Base-by-base conservation (phyloP, 2,797 vertebrate species). In the Luscinia luscinia region DNA sequence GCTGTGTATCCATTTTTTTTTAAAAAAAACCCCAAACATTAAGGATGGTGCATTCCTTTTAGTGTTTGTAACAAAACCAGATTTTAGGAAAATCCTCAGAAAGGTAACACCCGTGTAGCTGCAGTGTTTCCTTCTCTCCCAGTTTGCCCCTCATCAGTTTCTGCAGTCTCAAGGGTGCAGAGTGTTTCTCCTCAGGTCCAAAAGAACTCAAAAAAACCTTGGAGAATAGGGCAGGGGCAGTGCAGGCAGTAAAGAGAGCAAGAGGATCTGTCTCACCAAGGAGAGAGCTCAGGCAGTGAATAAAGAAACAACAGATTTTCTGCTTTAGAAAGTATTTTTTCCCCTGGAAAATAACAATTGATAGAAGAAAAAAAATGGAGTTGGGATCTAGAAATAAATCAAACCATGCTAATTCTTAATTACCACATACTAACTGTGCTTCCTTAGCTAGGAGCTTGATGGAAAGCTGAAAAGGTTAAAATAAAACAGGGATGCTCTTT, bases 51-150 rank as follows among this genome's bases (percentile, higher is more conserved):
- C 13, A 3, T 68, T 17, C 12, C 16, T 62, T 40, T 14, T 48
- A 68, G 21, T 36, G 13, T 52, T 92, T 45, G 21, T 57, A 73
- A 52, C 8, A 14, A 72, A 74, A 36, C 6, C 34, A 72, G 30
- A 57, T 63, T 61, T 80, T 59, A 57, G 49, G 38, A 45, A 48
- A 57, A 52, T n/a, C 14, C 32, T 72, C 1, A 1, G 19, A 26
- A 88, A 40, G 17, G 21, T 77, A 10, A n/a, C 0, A 3, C 36
- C 2, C 1, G 4, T 11, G 2, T 32, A 58, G n/a, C 69, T 75
- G 19, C 58, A 19, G 32, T 3, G 1, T 34, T 68, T 70, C 40
- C 13, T 68, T 43, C 24, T 43, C 26, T 85, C 48, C 34, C 16
- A 52, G 4, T 32, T 30, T 75, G 41, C 59, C 51, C 16, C 43